phyloP scores from a whole-genome alignment of 2,797 vertebrate genomes.

The Chelon labrosus region DNA sequence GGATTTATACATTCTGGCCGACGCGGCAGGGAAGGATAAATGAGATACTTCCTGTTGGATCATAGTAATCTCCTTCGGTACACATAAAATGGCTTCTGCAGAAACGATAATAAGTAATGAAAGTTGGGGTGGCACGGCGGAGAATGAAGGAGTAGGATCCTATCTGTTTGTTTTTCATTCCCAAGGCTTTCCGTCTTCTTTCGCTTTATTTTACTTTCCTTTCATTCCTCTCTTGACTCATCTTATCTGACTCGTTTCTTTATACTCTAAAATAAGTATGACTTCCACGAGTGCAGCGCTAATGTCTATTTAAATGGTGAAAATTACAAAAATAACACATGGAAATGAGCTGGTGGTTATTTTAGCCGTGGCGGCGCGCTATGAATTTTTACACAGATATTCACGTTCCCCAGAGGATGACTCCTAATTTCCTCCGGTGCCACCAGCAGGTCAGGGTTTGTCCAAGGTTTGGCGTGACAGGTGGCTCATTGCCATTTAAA shows the following conservation, averaged over 20 bases:
- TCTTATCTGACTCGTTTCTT: not conserved
- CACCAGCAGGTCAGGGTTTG: not conserved
- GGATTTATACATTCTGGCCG: conserved; percentile 57
- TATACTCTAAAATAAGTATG: not conserved
- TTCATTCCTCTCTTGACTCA: not conserved
- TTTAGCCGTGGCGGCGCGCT: not conserved
- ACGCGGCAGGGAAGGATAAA: conserved; percentile 52
- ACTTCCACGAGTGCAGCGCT: not conserved
- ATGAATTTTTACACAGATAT: not conserved
- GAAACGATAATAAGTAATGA: conserved; percentile 52
- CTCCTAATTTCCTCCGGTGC: not conserved
- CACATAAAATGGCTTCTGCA: conserved; percentile 57
- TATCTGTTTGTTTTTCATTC: conserved; percentile 26
- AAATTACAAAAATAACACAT: not conserved
- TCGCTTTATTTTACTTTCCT: not conserved
- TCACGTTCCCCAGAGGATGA: conserved; percentile 4
- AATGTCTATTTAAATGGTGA: not conserved
- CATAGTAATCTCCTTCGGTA: conserved; percentile 62
- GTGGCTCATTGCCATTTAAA: no score
- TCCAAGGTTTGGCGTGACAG: not conserved
- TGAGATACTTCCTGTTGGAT: conserved; percentile 57
- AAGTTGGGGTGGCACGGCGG: conserved; percentile 17
- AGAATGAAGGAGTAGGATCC: conserved; percentile 13
- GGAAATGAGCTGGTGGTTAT: not conserved
- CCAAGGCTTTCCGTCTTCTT: not conserved